Percentiles rank a stretch among this genome's conserved stretches.
phyloP scores from a whole-genome alignment of 2,888 invertebrate species.

The Drosophila paranaensis region DNA sequence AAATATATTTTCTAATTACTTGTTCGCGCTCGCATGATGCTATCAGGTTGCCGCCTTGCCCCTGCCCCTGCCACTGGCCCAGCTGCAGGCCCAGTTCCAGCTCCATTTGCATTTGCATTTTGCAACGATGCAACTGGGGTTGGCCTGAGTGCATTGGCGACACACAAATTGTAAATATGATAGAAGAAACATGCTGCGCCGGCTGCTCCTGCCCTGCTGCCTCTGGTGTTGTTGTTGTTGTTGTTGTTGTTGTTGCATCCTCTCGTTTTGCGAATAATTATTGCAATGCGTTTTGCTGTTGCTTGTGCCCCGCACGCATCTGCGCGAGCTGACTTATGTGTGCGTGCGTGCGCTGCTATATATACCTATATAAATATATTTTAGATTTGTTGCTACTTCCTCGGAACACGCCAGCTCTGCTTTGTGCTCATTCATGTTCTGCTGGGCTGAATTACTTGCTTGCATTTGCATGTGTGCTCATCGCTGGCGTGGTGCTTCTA shows the following conservation, averaged over 20 bases:
- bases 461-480: too few species aligned
- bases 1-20: conserved; percentile 80
- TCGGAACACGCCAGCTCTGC: conserved; percentile 28
- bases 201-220: conserved; percentile 11
- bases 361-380: neutral
- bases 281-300: conserved; percentile 50
- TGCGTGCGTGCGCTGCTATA: conserved; percentile 13
- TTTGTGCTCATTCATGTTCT: conserved; percentile 41
- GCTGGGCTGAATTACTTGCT: neutral
- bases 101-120: conserved; percentile 49
- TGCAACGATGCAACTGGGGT: conserved; percentile 33
- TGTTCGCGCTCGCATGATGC: conserved; percentile 73
- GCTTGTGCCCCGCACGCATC: conserved; percentile 25
- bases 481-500: too few species aligned
- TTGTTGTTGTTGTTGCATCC: conserved; percentile 28
- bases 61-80: neutral
- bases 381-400: conserved; percentile 7
- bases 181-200: conserved; percentile 67
- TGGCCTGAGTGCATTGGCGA: conserved; percentile 68
- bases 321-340: conserved; percentile 15
- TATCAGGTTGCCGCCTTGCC: conserved; percentile 33
- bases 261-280: conserved; percentile 42
- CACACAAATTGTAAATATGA: conserved; percentile 79
- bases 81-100: conserved; percentile 9
- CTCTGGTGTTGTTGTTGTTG: neutral